Percentiles rank a stretch among this genome's conserved stretches.
These are phyloP conservation scores for Ophiodon elongatus DNA, from an alignment of 2,113 vertebrate species.

Conservation along the genomic window DNA sequence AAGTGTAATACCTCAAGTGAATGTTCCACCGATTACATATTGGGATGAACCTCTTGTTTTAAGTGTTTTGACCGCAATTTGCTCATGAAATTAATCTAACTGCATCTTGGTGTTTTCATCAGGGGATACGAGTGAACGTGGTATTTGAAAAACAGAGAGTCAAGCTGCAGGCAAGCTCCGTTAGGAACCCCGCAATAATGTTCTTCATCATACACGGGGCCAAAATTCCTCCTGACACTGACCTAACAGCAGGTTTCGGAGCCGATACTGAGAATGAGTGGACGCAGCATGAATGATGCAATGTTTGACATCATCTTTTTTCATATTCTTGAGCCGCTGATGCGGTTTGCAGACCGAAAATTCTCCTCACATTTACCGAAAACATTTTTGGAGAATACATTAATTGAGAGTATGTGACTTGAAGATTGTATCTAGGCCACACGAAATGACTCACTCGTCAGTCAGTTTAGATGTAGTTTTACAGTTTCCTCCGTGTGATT, in stretches of 20 bases:
- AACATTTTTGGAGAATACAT: too few relatives aligned
- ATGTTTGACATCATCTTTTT: background rate
- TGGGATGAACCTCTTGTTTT: background rate
- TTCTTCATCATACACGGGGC: background rate
- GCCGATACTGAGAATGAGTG: too few relatives aligned
- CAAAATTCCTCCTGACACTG: background rate
- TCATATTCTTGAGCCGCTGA: background rate
- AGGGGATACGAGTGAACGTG: background rate
- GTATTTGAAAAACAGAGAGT: background rate
- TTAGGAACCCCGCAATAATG: background rate
- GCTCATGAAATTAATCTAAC: background rate
- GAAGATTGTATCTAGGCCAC: background rate
- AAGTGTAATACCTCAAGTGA: background rate
- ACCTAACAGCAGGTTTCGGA: background rate
- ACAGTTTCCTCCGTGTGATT: background rate
- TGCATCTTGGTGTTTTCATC: background rate
- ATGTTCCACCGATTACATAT: background rate
- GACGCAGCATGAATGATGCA: conserved; percentile 13
- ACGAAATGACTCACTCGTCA: background rate
- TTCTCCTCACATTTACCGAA: background rate
- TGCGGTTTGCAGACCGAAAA: background rate
- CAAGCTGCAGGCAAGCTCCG: background rate
- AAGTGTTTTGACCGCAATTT: background rate
- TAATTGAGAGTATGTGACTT: background rate
- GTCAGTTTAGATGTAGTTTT: background rate